A percentile compares a stretch with the other conserved stretches of the same genome.
Evolutionary conservation across 2,888 invertebrate species (phyloP).

Genomic region (Scaptomyza polygonia): DNA sequence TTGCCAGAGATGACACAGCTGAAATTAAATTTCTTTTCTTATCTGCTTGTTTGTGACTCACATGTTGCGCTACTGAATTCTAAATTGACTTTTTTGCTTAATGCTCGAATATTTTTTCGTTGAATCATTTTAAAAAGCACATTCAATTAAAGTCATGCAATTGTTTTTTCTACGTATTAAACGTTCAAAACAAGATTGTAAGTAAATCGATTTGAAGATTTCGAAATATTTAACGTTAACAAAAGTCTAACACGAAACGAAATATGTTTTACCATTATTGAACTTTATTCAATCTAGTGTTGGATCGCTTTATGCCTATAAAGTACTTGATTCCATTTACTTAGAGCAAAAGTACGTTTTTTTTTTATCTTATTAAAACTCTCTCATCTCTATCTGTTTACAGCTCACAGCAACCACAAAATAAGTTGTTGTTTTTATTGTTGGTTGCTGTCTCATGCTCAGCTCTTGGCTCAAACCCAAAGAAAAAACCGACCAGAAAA

Average conservation of each 20-base stretch:
- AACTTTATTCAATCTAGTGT: not conserved
- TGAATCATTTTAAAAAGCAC: not conserved
- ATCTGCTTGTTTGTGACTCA: not conserved
- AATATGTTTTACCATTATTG: not conserved
- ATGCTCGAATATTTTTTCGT: not conserved
- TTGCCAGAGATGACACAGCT: constrained; percentile 36
- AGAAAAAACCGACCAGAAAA: constrained; percentile 17
- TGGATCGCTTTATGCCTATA: not conserved
- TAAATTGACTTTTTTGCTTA: not conserved
- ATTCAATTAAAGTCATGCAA: not conserved
- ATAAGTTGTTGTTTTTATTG: constrained; percentile 55
- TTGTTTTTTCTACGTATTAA: not conserved
- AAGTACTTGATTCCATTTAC: not conserved
- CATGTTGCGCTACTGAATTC: not conserved
- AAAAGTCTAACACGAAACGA: not conserved
- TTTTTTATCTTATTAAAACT: not conserved
- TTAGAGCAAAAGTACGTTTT: not conserved
- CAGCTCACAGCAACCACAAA: constrained; percentile 32
- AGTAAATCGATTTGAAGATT: not conserved
- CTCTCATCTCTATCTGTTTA: constrained; percentile 39
- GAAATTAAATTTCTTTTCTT: not conserved
- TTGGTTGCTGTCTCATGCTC: constrained; percentile 50
- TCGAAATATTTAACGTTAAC: not conserved
- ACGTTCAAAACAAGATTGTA: not conserved
- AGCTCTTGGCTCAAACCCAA: constrained; percentile 48